Conservation (phyloP, 2,797 vertebrate genomes). For the Micropoecilia bifurca region DNA sequence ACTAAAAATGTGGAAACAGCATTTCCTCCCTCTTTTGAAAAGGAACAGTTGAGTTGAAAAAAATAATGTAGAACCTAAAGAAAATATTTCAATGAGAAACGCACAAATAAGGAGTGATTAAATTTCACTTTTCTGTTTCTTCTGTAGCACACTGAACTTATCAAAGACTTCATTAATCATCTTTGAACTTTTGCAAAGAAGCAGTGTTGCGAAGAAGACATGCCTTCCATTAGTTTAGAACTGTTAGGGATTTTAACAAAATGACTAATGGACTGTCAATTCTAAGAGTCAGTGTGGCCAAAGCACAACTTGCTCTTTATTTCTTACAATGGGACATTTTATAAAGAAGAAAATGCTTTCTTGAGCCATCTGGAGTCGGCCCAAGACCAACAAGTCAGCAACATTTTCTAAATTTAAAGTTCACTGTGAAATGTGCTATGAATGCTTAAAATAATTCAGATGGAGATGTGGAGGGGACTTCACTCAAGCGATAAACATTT, state of each 20-base stretch:
- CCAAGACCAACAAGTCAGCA: conserved; percentile 25
- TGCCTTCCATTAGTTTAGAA: conserved; percentile 22
- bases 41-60: conserved; percentile 24
- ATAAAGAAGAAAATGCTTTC: conserved; percentile 29
- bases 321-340: conserved; percentile 36
- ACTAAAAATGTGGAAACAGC: conserved; percentile 52
- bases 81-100: conserved; percentile 38
- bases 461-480: conserved; percentile 20
- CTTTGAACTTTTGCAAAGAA: conserved; percentile 35
- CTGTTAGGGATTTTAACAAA: conserved; percentile 29
- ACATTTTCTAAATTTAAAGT: conserved; percentile 16
- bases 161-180: conserved; percentile 49
- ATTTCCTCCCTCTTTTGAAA: conserved; percentile 26
- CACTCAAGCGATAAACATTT: conserved; percentile 39
- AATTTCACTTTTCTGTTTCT: conserved; percentile 31
- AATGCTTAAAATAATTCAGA: conserved; percentile 41
- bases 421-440: conserved; percentile 30
- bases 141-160: conserved; percentile 25
- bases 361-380: conserved; percentile 18
- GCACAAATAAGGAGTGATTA: conserved; percentile 42
- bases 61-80: conserved; percentile 18
- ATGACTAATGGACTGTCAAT: conserved; percentile 47
- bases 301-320: conserved; percentile 30
- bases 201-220: conserved; percentile 26
- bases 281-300: conserved; percentile 24